phyloP scores from a whole-genome alignment of 1,140 invertebrate genomes.

The Sitodiplosis mosellana region DNA sequence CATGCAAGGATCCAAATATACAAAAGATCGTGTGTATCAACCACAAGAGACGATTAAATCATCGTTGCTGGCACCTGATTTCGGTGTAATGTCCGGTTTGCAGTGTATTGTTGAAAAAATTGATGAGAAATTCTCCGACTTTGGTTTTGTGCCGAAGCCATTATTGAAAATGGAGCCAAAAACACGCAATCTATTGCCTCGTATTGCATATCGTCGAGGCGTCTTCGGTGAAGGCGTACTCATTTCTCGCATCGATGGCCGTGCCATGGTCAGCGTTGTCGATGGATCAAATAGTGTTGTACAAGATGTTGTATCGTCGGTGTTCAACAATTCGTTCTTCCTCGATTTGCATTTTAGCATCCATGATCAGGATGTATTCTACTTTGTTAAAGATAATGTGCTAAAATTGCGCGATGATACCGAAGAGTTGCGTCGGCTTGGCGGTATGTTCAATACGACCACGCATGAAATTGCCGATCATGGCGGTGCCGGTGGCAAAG shows the following conservation, averaged over 20 bases:
- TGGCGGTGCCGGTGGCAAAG: slow-evolving; percentile 43
- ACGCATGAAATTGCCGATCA: slow-evolving; percentile 75
- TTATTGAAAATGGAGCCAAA: slow-evolving; percentile 64
- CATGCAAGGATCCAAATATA: slow-evolving; percentile 68
- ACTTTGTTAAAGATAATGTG: slow-evolving; percentile 84
- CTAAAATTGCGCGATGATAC: slow-evolving; percentile 75
- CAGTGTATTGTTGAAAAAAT: slow-evolving; percentile 73
- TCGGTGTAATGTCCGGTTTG: slow-evolving; percentile 71
- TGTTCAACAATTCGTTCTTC: slow-evolving; percentile 85
- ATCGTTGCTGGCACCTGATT: slow-evolving; percentile 57
- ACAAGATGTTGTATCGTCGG: slow-evolving; percentile 79
- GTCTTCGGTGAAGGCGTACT: slow-evolving; percentile 82
- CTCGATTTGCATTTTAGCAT: slow-evolving; percentile 82
- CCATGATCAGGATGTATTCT: slow-evolving; percentile 83
- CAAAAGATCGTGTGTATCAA: slow-evolving; percentile 53
- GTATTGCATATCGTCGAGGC: slow-evolving; percentile 62
- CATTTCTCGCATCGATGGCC: slow-evolving; percentile 59
- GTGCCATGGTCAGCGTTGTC: slow-evolving; percentile 65
- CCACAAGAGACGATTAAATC: slow-evolving; percentile 58
- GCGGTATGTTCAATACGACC: slow-evolving; percentile 84
- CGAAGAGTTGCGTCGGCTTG: slow-evolving; percentile 64
- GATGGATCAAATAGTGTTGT: slow-evolving; percentile 73
- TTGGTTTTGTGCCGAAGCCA: slow-evolving; percentile 66
- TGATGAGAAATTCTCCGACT: slow-evolving; percentile 58
- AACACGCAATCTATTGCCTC: slow-evolving; percentile 54